Evolutionary conservation across 2,888 invertebrate species (phyloP).

Genomic region (Clanis bilineata): DNA sequence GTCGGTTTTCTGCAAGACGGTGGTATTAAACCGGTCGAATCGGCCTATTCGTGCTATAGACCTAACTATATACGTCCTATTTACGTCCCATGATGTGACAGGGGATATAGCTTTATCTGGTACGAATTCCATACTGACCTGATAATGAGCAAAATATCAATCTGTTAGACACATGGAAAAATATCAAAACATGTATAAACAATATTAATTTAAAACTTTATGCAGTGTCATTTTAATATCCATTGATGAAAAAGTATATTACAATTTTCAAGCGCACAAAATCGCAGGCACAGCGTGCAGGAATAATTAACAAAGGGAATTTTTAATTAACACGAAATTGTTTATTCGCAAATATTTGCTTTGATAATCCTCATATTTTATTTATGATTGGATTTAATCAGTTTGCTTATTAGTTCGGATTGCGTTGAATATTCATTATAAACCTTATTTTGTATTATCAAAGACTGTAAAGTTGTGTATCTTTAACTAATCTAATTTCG

Average conservation of each 20-base stretch:
- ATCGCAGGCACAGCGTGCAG: not conserved
- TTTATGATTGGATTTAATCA: not conserved
- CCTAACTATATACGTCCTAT: too few species aligned
- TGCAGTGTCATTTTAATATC: not conserved
- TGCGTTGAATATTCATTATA: not conserved
- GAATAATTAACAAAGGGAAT: slow-evolving; percentile 1
- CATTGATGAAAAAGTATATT: not conserved
- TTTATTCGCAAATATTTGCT: not conserved
- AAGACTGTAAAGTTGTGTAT: too few species aligned
- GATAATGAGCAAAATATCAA: too few species aligned
- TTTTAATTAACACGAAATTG: not conserved
- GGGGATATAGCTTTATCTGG: not conserved
- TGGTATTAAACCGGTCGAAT: too few species aligned
- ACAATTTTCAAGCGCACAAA: not conserved
- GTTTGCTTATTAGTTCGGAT: not conserved
- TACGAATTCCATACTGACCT: too few species aligned
- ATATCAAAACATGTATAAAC: not conserved
- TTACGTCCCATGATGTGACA: not conserved
- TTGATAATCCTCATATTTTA: not conserved
- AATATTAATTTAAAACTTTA: not conserved
- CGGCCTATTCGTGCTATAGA: too few species aligned
- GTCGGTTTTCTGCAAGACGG: too few species aligned
- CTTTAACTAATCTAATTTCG: too few species aligned
- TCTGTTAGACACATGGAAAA: too few species aligned
- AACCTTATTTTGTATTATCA: not conserved